Conservation (phyloP, 2,888 invertebrate genomes). For the Holacanthella duospinosa region DNA sequence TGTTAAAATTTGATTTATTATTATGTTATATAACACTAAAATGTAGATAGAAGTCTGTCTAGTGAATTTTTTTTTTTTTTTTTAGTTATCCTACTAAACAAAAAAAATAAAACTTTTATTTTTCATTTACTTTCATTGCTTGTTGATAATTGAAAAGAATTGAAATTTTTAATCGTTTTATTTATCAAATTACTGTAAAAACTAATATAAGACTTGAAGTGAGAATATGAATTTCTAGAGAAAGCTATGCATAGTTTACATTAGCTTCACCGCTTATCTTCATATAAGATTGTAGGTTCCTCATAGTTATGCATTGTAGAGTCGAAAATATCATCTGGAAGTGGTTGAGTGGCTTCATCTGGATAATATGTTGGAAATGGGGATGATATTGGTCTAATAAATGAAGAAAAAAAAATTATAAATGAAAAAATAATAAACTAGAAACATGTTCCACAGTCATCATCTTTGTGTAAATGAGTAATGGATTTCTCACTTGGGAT, state of each 20-base stretch:
- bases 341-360: conserved; percentile 47
- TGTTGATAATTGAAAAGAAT: no score
- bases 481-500: not conserved
- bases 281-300: conserved; percentile 58
- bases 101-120: no score
- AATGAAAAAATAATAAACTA: not conserved
- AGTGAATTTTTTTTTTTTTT: no score
- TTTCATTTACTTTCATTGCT: no score
- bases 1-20: no score
- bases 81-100: no score
- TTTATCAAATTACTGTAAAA: no score
- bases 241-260: no score
- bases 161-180: no score
- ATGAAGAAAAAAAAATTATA: not conserved
- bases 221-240: not conserved
- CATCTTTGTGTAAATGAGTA: conserved; percentile 8
- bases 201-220: no score
- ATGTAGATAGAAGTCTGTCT: no score
- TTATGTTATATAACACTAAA: no score
- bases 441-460: conserved; percentile 5
- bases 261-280: conserved; percentile 39
- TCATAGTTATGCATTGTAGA: conserved; percentile 64
- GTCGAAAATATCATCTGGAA: conserved; percentile 63
- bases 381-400: conserved; percentile 45
- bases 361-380: conserved; percentile 71